These are phyloP conservation scores for Bradypodion ventrale DNA, from an alignment of 2,797 vertebrate genomes.

Conservation along the genomic window DNA sequence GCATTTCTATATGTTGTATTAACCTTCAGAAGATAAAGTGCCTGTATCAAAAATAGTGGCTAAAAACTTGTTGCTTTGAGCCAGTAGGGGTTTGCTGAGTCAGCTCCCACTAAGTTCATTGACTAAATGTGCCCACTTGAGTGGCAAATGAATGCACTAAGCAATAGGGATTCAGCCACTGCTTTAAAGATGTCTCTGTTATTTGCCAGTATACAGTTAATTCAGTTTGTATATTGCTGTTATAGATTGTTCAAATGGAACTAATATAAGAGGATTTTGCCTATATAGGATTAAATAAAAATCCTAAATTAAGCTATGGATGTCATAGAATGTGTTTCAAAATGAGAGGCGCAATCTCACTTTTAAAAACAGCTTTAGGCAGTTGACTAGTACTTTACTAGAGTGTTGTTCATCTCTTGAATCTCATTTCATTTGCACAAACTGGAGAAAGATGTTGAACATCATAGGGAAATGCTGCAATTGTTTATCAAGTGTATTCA, in stretches of 20 bases:
- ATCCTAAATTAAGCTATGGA: background rate
- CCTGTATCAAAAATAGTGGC: background rate
- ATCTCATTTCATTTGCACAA: slow-evolving; percentile 12
- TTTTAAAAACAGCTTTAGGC: background rate
- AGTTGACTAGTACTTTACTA: background rate
- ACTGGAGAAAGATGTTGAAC: slow-evolving; percentile 30
- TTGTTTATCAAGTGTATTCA: slow-evolving; percentile 42
- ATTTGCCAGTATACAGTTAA: background rate
- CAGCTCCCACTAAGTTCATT: too few relatives aligned
- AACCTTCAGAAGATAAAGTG: background rate
- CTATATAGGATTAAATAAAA: background rate
- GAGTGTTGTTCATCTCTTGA: background rate
- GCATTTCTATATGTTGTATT: background rate
- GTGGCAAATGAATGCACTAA: too few relatives aligned
- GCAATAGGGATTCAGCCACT: background rate
- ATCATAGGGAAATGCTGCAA: slow-evolving; percentile 10
- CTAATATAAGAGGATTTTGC: background rate
- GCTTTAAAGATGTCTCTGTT: too few relatives aligned
- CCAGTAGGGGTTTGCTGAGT: too few relatives aligned
- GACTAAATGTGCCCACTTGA: too few relatives aligned
- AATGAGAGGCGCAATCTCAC: background rate
- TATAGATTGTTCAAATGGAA: background rate
- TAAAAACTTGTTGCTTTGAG: too few relatives aligned
- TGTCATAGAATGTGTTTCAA: background rate
- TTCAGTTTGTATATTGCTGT: background rate